phyloP scores from a whole-genome alignment of 2,113 vertebrate species.

The Hypanus sabinus region DNA sequence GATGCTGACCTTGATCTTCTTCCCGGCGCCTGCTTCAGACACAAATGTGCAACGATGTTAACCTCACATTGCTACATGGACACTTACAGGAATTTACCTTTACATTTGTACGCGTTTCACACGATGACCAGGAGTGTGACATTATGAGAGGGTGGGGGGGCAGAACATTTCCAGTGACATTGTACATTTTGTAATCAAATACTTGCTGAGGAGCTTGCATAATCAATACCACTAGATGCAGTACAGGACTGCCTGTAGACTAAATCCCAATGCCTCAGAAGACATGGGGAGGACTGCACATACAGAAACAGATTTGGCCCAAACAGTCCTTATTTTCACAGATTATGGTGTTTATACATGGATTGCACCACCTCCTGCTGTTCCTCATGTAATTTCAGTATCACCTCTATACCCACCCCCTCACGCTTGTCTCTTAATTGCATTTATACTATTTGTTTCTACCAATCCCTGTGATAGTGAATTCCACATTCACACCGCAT shows the following conservation, averaged over 20 bases:
- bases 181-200: background rate
- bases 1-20: constrained; percentile 66
- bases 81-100: background rate
- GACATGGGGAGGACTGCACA: background rate
- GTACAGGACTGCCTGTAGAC: background rate
- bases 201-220: background rate
- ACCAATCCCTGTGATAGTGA: too few species aligned
- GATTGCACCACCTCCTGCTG: too few species aligned
- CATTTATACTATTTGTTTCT: too few species aligned
- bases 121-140: background rate
- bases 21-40: constrained; percentile 52
- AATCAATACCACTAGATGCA: background rate
- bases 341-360: too few species aligned
- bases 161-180: background rate
- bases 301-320: too few species aligned
- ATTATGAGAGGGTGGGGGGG: background rate
- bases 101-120: background rate
- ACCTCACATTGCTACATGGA: background rate
- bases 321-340: too few species aligned
- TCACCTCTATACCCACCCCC: too few species aligned
- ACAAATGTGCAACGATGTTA: constrained; percentile 40
- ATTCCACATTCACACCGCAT: too few species aligned
- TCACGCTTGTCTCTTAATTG: too few species aligned
- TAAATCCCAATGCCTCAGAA: background rate
- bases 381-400: too few species aligned